Base-by-base conservation (phyloP, 2,888 invertebrate species). In the Tenthredo distinguenda region DNA sequence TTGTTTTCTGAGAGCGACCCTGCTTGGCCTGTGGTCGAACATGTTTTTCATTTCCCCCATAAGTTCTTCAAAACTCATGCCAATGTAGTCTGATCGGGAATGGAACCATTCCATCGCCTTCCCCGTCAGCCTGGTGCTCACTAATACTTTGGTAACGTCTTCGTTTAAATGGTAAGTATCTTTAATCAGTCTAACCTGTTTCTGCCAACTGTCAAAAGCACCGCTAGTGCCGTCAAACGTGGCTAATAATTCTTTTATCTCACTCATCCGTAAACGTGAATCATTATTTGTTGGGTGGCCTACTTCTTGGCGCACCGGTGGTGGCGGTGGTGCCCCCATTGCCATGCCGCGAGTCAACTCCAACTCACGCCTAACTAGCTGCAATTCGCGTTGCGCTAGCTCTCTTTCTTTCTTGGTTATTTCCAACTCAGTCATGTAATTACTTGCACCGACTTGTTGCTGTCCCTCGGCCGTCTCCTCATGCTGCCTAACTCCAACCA, bases 81-180 rank as follows among this genome's bases (percentile, higher is more conserved):
- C 50, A 15, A 86, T 43, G 47, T 85, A 62, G n/a, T 86, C 87
- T 10, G 86, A 18, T 77, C 72, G 79, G 0, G 87, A 86, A 55
- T 84, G 86, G 62, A 87, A 86, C 87, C 86, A 86, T 5, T 85
- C 65, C 0, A 43, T 7, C 15, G 87, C 87, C 15, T 47, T n/a
- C 3, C n/a, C 18, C 31, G 81, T 81, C 31, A 81, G 31, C 47
- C 26, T 81, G 26, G 34, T n/a, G 15, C 55, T 81, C 12, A 47
- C 55, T 55, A 72, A 26, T n/a, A 37, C 40, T 10, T 72, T 72
- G 31, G 26, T 12, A 7, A 40, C 9, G 10, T 40, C 72, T 10
- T 37, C 71, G 37, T 31, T 37, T 6, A 65, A 26, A 6, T n/a
- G 5, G 12, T 58, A 58, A 6, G 58, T 58, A 18, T 18, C 15